phyloP scores from a whole-genome alignment of 2,113 vertebrate species.

The Petaurus breviceps region DNA sequence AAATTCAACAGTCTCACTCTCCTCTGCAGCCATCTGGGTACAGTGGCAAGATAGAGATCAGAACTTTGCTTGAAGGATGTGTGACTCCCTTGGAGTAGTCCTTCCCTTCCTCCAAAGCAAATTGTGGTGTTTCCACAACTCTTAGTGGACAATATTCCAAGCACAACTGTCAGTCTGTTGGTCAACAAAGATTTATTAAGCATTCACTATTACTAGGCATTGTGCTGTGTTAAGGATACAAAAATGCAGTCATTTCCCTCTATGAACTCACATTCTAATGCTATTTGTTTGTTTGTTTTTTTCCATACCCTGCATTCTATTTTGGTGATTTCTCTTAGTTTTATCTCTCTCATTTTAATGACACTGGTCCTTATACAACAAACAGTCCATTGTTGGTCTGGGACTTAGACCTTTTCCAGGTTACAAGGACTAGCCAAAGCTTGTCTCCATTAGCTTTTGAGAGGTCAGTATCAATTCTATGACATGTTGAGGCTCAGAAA shows the following conservation, averaged over 20 bases:
- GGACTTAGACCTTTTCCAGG: background rate
- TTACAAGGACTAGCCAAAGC: background rate
- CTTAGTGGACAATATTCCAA: background rate
- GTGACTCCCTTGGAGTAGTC: background rate
- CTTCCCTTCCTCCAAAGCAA: background rate
- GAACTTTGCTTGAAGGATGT: background rate
- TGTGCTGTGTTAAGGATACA: background rate
- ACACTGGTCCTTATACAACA: background rate
- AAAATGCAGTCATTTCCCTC: background rate
- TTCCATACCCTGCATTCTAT: background rate
- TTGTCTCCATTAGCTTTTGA: background rate
- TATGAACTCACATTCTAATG: background rate
- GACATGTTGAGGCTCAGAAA: background rate
- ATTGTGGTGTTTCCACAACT: background rate
- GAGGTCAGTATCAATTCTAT: background rate
- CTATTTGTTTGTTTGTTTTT: background rate
- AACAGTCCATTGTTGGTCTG: background rate
- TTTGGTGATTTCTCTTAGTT: background rate
- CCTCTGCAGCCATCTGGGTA: no score
- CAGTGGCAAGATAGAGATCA: no score
- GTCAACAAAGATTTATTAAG: background rate
- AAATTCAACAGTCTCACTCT: no score
- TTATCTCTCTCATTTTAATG: background rate
- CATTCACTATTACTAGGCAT: background rate
- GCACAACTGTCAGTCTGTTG: background rate